These are phyloP conservation scores for Podarcis raffonei DNA, from an alignment of 2,113 vertebrate genomes.

Conservation along the genomic window DNA sequence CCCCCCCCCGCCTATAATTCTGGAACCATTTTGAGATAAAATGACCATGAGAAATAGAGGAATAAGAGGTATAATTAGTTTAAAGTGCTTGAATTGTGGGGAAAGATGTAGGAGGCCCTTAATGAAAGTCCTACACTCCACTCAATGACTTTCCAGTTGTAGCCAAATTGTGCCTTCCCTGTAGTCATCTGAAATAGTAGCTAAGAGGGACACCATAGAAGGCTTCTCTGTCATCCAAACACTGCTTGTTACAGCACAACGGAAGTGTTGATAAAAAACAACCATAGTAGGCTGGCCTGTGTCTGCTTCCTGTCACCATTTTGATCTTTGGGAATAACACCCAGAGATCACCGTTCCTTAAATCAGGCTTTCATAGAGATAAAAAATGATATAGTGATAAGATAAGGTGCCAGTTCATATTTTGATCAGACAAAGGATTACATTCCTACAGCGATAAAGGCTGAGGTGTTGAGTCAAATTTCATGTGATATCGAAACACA, in stretches of 20 bases:
- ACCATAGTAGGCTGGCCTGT: not conserved
- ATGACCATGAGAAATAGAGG: not conserved
- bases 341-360: not conserved
- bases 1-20: not conserved
- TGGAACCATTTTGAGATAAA: not conserved
- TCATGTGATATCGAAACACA: not conserved
- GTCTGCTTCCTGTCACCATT: not conserved
- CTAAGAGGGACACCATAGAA: not conserved
- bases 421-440: not conserved
- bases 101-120: not conserved
- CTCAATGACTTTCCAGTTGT: not conserved
- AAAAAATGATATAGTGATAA: not conserved
- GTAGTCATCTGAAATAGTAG: not conserved
- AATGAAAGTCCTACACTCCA: not conserved
- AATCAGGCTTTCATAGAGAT: not conserved
- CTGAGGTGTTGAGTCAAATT: not conserved
- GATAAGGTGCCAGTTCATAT: not conserved
- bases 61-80: slow-evolving; percentile 8
- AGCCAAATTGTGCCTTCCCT: not conserved
- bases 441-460: not conserved
- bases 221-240: not conserved
- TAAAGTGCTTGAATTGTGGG: not conserved
- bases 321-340: not conserved
- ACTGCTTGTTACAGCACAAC: not conserved
- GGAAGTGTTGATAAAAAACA: not conserved